phyloP scores from a whole-genome alignment of 92 coral and sea anemone species.

The Blastomussa wellsi region DNA sequence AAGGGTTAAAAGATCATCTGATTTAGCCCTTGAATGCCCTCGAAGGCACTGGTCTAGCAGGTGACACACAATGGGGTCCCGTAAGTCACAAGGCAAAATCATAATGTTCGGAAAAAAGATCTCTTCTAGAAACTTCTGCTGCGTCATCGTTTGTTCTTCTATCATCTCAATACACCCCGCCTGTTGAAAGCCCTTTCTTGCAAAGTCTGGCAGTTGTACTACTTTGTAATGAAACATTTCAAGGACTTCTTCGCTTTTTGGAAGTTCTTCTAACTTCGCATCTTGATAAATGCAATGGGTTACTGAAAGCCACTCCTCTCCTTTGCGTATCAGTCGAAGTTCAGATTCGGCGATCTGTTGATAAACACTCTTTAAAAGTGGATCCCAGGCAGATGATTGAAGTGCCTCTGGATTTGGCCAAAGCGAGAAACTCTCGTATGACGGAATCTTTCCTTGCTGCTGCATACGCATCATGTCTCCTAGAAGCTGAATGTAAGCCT shows the following conservation, averaged over 20 bases:
- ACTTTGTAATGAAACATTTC: constrained; percentile 54
- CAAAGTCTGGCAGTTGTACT: constrained; percentile 68
- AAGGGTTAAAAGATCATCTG: not conserved
- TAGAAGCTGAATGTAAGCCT: constrained; percentile 70
- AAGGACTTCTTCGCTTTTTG: constrained; percentile 55
- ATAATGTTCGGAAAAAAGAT: constrained; percentile 72
- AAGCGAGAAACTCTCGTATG: constrained; percentile 53
- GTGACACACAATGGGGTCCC: constrained; percentile 66
- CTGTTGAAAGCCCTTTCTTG: constrained; percentile 63
- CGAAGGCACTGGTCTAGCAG: constrained; percentile 60
- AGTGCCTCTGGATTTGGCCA: constrained; percentile 81
- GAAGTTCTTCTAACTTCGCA: constrained; percentile 48
- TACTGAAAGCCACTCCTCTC: constrained; percentile 58
- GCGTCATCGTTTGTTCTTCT: constrained; percentile 65
- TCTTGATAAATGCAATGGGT: constrained; percentile 63
- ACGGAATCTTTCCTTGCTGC: constrained; percentile 38
- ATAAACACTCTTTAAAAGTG: constrained; percentile 72
- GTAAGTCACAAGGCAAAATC: constrained; percentile 33
- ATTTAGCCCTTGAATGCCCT: not conserved
- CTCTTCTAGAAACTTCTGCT: constrained; percentile 60
- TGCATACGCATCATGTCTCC: constrained; percentile 49
- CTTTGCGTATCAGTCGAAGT: constrained; percentile 57
- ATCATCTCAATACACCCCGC: constrained; percentile 58
- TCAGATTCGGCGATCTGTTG: constrained; percentile 53
- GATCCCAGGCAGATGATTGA: constrained; percentile 71